Conservation (phyloP, 2,797 vertebrate genomes). For the Podarcis lilfordi region DNA sequence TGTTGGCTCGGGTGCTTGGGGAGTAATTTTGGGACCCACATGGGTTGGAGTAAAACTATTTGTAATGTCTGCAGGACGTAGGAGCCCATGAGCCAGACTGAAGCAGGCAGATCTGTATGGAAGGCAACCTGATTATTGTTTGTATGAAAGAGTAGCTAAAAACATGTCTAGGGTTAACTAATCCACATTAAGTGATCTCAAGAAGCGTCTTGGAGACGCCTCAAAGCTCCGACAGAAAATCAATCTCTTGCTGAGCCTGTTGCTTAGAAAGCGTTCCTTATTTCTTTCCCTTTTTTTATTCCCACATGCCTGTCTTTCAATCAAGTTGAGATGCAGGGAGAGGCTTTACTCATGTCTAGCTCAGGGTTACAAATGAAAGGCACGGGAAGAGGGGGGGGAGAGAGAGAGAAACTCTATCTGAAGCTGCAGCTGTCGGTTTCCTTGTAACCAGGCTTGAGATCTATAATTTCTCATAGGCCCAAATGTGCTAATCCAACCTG, state of each 20-base stretch:
- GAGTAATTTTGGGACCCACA: neutral
- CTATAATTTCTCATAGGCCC: constrained; percentile 68
- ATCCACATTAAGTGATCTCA: constrained; percentile 13
- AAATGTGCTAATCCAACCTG: constrained; percentile 70
- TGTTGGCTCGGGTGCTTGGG: neutral
- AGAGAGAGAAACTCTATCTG: constrained; percentile 17
- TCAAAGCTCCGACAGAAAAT: constrained; percentile 66
- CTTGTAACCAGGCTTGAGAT: constrained; percentile 61
- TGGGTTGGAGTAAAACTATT: neutral
- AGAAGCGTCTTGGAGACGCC: constrained; percentile 65
- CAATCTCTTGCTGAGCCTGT: constrained; percentile 69
- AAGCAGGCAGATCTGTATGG: neutral
- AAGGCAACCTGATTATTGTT: neutral
- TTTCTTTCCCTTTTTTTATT: neutral
- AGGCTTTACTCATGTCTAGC: constrained; percentile 58
- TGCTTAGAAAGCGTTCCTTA: constrained; percentile 48
- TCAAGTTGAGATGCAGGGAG: constrained; percentile 54
- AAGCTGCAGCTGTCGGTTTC: constrained; percentile 62
- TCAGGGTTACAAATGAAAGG: constrained; percentile 42
- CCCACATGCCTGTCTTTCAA: constrained; percentile 60
- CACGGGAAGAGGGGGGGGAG: neutral
- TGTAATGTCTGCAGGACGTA: neutral
- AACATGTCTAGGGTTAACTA: constrained; percentile 13
- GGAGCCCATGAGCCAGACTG: neutral
- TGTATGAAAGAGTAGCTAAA: neutral